Evolutionary conservation across 2,888 invertebrate genomes (phyloP), one percentile per base, ranked within the genome.

Genomic region (Noctua comes): DNA sequence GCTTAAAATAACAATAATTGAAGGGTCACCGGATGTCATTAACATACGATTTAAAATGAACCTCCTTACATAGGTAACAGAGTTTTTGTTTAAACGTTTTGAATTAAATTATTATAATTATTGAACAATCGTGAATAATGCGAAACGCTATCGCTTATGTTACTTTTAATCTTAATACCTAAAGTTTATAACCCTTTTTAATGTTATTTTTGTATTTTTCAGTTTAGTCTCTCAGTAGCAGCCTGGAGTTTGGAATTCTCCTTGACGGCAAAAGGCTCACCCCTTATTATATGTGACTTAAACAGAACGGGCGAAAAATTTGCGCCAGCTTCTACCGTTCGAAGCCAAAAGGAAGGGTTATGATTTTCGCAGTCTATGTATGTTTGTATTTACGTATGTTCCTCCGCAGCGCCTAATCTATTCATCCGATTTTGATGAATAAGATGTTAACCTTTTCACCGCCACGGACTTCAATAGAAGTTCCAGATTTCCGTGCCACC

Each of bases 1-100:
- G 0, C 16, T 21, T 51, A 31, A 16, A 77, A 68, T 31, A 16
- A 40, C 8, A 46, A 43, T 40, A 40, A 54, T n/a, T 46, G 2
- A 54, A 40, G 71, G 80, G 72, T 69, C 66, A 64, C 48, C 72
- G 84, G 75, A 84, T 62, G 68, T 75, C 27, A 64, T 75, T 64
- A 74, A 57, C 27, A 43, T 59, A 43, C 13, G 73, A 40, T 46
- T 80, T 57, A 57, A 46, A 71, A 79, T 77, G 71, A 76, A 74
- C 77, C 72, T 80, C 27, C 70, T 78, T 69, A 72, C 62, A 27
- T 76, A 64, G 36, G 46, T 76, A 77, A 81, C 70, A 74, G 40
- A 46, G 7, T 72, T 59, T 76, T 54, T 31, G 48, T 70, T 66
- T 51, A 27, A 64, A 51, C 31, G 21, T 66, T 82, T 57, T 31